Conservation (phyloP, 2,797 vertebrate species). For the Remorina albescens region DNA sequence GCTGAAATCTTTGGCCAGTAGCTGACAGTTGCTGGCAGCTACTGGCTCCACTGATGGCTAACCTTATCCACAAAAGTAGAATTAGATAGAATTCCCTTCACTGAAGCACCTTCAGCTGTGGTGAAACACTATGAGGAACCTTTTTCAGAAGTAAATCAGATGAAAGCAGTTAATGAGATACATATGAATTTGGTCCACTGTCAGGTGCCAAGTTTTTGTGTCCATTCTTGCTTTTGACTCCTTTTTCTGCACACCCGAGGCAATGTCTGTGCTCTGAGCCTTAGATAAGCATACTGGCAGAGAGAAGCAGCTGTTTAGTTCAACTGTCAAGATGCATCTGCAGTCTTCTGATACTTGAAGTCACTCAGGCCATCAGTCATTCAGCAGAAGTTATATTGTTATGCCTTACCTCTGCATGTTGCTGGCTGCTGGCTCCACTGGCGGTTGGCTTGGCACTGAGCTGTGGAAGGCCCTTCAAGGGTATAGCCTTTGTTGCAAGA, state of each 20-base stretch:
- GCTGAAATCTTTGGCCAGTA: conserved; percentile 35
- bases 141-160: conserved; percentile 14
- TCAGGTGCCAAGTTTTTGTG: conserved; percentile 2
- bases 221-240: background rate
- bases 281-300: conserved; percentile 29
- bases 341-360: conserved; percentile 40
- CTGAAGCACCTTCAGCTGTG: conserved; percentile 25
- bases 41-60: conserved; percentile 39
- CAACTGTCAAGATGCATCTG: conserved; percentile 42
- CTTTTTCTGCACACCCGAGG: conserved; percentile 12
- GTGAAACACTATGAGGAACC: conserved; percentile 8
- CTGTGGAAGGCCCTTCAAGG: conserved; percentile 94
- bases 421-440: conserved; percentile 98
- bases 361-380: conserved; percentile 39
- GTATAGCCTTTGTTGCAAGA: conserved; percentile 95
- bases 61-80: conserved; percentile 34
- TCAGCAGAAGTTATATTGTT: conserved; percentile 17
- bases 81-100: conserved; percentile 33
- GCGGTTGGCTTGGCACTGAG: conserved; percentile 94
- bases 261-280: conserved; percentile 10
- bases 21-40: conserved; percentile 55
- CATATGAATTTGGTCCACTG: conserved; percentile 6
- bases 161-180: conserved; percentile 34
- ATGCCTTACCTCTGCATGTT: conserved; percentile 91
- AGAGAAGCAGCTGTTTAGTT: conserved; percentile 44